These are phyloP conservation scores for Alcedo quadribrachys DNA, from an alignment of 2,797 vertebrate genomes.

Conservation along the genomic window DNA sequence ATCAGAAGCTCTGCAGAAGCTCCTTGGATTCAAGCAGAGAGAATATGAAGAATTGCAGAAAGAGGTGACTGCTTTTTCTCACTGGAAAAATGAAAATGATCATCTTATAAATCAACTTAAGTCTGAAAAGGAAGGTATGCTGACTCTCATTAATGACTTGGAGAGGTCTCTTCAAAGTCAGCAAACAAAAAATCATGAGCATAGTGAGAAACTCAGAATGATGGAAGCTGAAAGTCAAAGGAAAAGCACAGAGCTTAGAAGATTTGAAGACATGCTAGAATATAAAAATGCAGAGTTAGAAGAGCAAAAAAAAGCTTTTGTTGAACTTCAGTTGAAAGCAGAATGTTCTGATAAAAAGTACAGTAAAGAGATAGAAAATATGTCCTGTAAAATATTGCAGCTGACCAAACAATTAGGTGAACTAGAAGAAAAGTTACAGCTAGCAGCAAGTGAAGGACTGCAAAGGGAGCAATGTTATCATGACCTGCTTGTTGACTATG, in stretches of 20 bases:
- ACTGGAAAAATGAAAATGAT: constrained; percentile 87
- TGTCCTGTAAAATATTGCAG: constrained; percentile 77
- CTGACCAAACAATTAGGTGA: constrained; percentile 80
- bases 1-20: constrained; percentile 72
- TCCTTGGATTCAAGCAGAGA: constrained; percentile 71
- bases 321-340: constrained; percentile 75
- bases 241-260: constrained; percentile 78
- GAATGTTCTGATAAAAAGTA: constrained; percentile 81
- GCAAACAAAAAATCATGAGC: constrained; percentile 63
- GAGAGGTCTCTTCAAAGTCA: constrained; percentile 77
- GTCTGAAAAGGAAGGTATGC: constrained; percentile 81
- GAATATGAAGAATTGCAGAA: constrained; percentile 81
- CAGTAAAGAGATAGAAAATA: constrained; percentile 85
- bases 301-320: constrained; percentile 76
- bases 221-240: constrained; percentile 79
- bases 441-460: constrained; percentile 73
- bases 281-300: constrained; percentile 82
- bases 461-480: constrained; percentile 76
- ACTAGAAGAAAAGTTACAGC: constrained; percentile 78
- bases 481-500: constrained; percentile 78
- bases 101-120: constrained; percentile 76
- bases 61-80: constrained; percentile 78
- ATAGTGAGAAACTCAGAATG: constrained; percentile 72
- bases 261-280: constrained; percentile 81
- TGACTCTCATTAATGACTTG: constrained; percentile 77